Evolutionary conservation across 2,888 invertebrate species (phyloP), one percentile per base, ranked within the genome.

Genomic region (Gastrophysa polygoni): DNA sequence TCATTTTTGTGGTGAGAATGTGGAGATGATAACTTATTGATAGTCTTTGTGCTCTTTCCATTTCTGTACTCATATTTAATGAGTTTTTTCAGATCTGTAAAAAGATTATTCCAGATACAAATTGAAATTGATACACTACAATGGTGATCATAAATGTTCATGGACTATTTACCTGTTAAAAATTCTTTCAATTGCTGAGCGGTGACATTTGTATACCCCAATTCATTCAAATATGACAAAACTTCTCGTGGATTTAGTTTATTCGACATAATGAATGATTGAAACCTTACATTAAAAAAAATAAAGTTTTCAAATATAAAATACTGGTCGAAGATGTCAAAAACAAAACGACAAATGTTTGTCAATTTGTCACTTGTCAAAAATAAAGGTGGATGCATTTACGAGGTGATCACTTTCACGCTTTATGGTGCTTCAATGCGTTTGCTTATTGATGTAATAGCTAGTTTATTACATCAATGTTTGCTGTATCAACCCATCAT

Each of bases 161-260:
- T n/a, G n/a, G n/a, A n/a, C n/a, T n/a, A n/a, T n/a, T 77, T 82
- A 91, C 92, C 92, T 85, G 87, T 88, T 75, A 92, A 89, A 78
- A 93, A 92, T 77, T 88, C 89, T 82, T 91, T 91, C 57, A 92
- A 82, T 75, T 91, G 90, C 78, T 88, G 85, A 16, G 88, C 88
- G 63, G 88, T 89, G 69, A 93, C 88, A 76, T 91, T 91, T 59
- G 87, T 85, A 75, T 91, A 91, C 60, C 92, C 92, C 73, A 92
- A 82, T 74, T 89, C 86, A 81, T 91, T 91, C 72, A 93, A 82
- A 82, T 91, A 89, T 68, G 85, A 82, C 70, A 92, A 83, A 76
- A 93, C 88, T 82, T 91, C 89, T 74, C 87, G 84, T n/a, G 92
- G 88, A 79, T 91, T 89, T 76, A 89, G 80, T 70, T 80, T 76